Percentiles rank a stretch among this genome's conserved stretches.
These are phyloP conservation scores for Paramormyrops hopkinsi DNA, from an alignment of 2,797 vertebrate genomes.

Conservation along the genomic window DNA sequence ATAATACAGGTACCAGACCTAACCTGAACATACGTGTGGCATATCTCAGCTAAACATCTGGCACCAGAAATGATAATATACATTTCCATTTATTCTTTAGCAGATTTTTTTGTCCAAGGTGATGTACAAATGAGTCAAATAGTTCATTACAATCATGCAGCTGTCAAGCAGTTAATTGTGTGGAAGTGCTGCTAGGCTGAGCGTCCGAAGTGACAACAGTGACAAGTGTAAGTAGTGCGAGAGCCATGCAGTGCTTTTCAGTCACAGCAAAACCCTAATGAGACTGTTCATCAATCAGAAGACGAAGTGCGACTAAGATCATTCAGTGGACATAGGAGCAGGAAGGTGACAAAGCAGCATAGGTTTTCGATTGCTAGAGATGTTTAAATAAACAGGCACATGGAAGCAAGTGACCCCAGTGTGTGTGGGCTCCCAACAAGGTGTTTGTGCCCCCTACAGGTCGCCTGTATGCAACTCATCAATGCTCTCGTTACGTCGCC, in stretches of 20 bases:
- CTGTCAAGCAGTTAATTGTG: not conserved
- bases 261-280: not conserved
- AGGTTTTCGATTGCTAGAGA: not conserved
- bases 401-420: not conserved
- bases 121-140: not conserved
- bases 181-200: not conserved
- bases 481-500: constrained; percentile 96
- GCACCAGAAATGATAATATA: not conserved
- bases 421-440: not conserved
- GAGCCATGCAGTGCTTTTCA: not conserved
- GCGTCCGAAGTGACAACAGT: not conserved
- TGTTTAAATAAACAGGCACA: not conserved
- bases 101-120: not conserved
- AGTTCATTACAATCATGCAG: not conserved
- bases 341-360: not conserved
- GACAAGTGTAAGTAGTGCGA: not conserved
- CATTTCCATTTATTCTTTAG: not conserved
- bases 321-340: not conserved
- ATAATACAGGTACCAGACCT: not conserved
- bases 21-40: not conserved
- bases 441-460: constrained; percentile 57
- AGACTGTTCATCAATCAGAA: not conserved
- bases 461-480: constrained; percentile 98
- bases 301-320: not conserved
- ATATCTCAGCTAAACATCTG: not conserved